These are phyloP conservation scores for Brachionus manjavacas DNA, from an alignment of 1,140 invertebrate species.

Conservation along the genomic window DNA sequence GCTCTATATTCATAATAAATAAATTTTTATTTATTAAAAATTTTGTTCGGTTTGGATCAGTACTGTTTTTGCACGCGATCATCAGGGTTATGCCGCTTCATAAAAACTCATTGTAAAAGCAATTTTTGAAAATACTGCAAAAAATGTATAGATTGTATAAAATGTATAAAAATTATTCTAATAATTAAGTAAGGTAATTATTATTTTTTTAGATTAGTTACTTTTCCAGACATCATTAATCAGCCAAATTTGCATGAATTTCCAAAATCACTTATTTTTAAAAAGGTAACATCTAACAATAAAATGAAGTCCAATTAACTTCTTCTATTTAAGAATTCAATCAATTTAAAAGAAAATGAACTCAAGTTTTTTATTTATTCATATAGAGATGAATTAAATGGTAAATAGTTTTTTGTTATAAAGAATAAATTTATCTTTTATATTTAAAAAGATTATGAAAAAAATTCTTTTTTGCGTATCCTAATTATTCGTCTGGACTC, in stretches of 20 bases:
- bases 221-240: neutral
- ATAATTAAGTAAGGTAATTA: neutral
- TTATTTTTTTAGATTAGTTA: neutral
- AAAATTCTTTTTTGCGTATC: conserved; percentile 9
- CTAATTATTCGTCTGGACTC: neutral
- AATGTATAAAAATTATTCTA: too few relatives aligned
- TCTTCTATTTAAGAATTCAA: neutral
- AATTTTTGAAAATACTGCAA: too few relatives aligned
- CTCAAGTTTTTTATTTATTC: neutral
- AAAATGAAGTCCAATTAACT: neutral
- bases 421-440: neutral
- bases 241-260: neutral
- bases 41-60: too few relatives aligned
- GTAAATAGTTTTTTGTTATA: neutral
- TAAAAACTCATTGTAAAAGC: too few relatives aligned
- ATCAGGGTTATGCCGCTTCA: too few relatives aligned
- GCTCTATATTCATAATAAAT: too few relatives aligned
- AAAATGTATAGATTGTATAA: too few relatives aligned
- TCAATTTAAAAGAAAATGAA: neutral
- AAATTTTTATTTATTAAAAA: too few relatives aligned
- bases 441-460: neutral
- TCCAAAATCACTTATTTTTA: neutral
- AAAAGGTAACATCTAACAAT: neutral
- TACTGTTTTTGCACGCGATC: too few relatives aligned
- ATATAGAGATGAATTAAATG: neutral